Percentiles rank a stretch among this genome's conserved stretches.
Conservation (phyloP, 2,888 invertebrate species). For the Tribolium freemani region DNA sequence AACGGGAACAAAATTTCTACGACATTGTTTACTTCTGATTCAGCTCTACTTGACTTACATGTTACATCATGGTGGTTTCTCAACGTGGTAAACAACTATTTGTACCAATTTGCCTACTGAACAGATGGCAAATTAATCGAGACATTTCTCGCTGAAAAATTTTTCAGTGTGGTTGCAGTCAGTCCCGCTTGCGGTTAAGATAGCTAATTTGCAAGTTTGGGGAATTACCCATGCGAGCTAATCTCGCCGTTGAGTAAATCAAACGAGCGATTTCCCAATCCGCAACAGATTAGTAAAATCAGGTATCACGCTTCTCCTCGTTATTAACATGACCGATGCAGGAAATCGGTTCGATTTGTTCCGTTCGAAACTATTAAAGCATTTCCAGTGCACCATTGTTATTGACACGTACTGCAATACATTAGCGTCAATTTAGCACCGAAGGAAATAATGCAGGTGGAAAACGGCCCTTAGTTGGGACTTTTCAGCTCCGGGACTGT, state of each 20-base stretch:
- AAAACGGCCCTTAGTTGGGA: neutral
- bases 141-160: too few relatives aligned
- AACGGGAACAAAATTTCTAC: neutral
- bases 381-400: conserved; percentile 34
- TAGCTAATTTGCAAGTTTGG: conserved; percentile 44
- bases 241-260: conserved; percentile 44
- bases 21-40: neutral
- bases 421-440: conserved; percentile 26
- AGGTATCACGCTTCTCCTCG: conserved; percentile 47
- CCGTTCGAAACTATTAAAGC: conserved; percentile 44
- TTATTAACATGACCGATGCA: conserved; percentile 46
- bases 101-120: neutral
- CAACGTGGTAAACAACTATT: neutral
- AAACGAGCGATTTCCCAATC: conserved; percentile 43
- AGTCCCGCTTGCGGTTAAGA: conserved; percentile 25
- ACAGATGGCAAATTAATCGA: neutral
- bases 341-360: conserved; percentile 49
- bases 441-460: neutral
- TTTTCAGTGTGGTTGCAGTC: too few relatives aligned
- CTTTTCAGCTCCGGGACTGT: neutral
- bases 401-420: conserved; percentile 26
- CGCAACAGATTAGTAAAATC: conserved; percentile 46
- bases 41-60: neutral
- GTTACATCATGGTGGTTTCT: neutral
- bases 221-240: conserved; percentile 39